Conservation (phyloP, 2,113 vertebrate genomes). For the Neotragus pygmaeus region DNA sequence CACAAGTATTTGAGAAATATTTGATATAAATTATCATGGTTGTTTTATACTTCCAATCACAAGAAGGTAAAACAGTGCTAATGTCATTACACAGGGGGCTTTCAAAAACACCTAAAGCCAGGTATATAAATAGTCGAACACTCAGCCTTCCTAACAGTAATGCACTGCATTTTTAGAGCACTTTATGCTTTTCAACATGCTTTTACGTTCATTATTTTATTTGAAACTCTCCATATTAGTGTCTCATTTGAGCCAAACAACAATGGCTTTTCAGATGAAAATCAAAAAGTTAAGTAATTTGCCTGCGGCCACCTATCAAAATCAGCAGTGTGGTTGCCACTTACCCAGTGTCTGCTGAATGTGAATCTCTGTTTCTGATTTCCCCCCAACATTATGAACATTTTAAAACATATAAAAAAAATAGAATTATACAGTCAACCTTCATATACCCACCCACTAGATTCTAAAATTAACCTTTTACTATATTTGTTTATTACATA, state of each 20-base stretch:
- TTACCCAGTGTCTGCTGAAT: background rate
- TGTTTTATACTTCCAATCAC: background rate
- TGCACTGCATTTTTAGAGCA: background rate
- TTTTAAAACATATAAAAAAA: background rate
- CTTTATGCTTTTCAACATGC: background rate
- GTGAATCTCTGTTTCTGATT: background rate
- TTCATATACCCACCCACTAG: background rate
- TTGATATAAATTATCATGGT: background rate
- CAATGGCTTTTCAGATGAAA: background rate
- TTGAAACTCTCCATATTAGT: background rate
- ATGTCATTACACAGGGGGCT: background rate
- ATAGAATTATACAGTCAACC: background rate
- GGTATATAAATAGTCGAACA: background rate
- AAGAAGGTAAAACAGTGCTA: background rate
- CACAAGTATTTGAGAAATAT: constrained; percentile 2
- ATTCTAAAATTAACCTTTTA: background rate
- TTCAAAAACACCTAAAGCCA: background rate
- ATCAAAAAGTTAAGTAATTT: background rate
- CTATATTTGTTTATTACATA: background rate
- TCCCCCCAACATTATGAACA: background rate
- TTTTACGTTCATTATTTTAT: background rate
- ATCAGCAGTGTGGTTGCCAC: background rate
- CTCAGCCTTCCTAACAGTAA: background rate
- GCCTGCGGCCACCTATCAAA: background rate
- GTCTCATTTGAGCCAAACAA: background rate